These are phyloP conservation scores for Macaca fascicularis DNA, from an alignment of 2,113 vertebrate genomes.

Conservation along the genomic window T2T-MFA8v1.1 NC_088375.1:221220001-221220500, in stretches of 20 bases:
- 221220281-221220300: not conserved
- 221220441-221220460: not conserved
- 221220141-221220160: not conserved
- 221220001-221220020: not conserved
- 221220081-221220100: not conserved
- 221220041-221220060: not conserved
- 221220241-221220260: not conserved
- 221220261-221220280: not conserved
- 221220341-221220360: not conserved
- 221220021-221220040: not conserved
- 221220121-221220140: not conserved
- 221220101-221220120: too few species aligned
- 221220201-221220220: not conserved
- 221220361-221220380: not conserved
- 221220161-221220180: not conserved
- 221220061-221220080: not conserved
- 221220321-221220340: not conserved
- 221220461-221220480: not conserved
- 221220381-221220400: not conserved
- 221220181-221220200: not conserved
- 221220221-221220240: not conserved
- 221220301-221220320: not conserved
- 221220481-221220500: not conserved
- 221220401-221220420: too few species aligned
- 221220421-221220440: not conserved